Base-by-base conservation (phyloP, 2,797 vertebrate species). In the Telmatherina bonti region DNA sequence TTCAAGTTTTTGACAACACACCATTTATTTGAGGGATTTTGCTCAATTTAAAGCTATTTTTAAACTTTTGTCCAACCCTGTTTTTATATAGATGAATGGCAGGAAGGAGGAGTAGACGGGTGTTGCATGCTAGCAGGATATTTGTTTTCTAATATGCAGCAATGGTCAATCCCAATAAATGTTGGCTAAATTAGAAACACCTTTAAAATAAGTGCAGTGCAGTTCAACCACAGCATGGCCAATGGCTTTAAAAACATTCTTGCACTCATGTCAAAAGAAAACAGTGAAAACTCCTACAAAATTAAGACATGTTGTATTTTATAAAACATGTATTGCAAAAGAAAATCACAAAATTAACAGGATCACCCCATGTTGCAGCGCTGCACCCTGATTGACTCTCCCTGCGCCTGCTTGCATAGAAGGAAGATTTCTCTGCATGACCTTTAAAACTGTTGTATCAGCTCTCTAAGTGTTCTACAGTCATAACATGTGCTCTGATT, bases 391-490 rank as follows among this genome's bases (percentile, higher is more conserved):
- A 70, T 58, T 70, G 61, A 54, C 31, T 24, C 15, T n/a, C 6
- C 1, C 2, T 51, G 27, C 18, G 11, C 20, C 5, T 11, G 52
- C 38, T 29, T 30, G 27, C 57, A 24, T 83, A 66, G 56, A 29
- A 68, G 53, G 11, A 72, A 63, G 29, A 73, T 57, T 67, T 61
- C 33, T 0, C 57, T 57, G 20, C 27, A 1, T 78, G 72, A 86
- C 83, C 76, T 88, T 89, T 76, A 81, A 84, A 85, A 78, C 47
- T 49, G 67, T 73, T 62, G 52, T 41, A 68, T 89, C 72, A 84
- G 81, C 72, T 51, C 4, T 45, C 60, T 76, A 30, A 12, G 47
- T 67, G 27, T 33, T 58, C 26, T 20, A 8, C 10, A 22, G 60
- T 31, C 26, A 5, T 64, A 30, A 65, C 66, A 88, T 62, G 61